Base-by-base conservation (phyloP, 2,888 invertebrate genomes). In the Mellilla xanthometata region DNA sequence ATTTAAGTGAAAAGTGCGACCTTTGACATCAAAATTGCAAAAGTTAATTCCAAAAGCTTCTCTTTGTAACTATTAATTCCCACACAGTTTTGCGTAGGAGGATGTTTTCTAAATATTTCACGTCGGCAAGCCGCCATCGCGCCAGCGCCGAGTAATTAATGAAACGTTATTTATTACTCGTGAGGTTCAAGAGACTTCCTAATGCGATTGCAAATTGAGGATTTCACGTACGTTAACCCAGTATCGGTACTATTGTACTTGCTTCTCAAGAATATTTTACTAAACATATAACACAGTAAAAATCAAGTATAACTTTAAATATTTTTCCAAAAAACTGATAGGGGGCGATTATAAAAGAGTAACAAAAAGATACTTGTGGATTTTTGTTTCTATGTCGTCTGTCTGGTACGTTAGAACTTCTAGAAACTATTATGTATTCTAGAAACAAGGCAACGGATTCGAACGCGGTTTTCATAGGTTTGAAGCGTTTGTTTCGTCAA, bases 41-140 rank as follows among this genome's bases (percentile, higher is more conserved):
- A 49, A 60, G 65, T 66, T 69, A 61, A 65, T 71, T 67, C 57
- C 56, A 53, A 47, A n/a, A 56, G 51, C 35, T 39, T 55, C 56
- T 62, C 59, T 64, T 68, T 58, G 60, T 46, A 53, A 46, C 41
- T 54, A 51, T 55, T 62, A 62, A 68, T 72, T 72, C 70, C 67
- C 68, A 68, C 62, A 62, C 65, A 69, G 68, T 70, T n/a, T 71
- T 63, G 56, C 62, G 74, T 73, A 68, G 74, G 72, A 63, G 70
- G 76, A 72, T 63, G 68, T 70, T 73, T 72, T 69, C 69, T 69
- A 70, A 75, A 74, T 76, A 72, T 71, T 73, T 69, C 65, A 72
- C 64, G 65, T 68, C 65, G 63, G 58, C 61, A 53, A 43, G 60
- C 60, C 53, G 62, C 58, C 46, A 50, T 60, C 60, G 56, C 46